Evolutionary conservation across 2,888 invertebrate genomes (phyloP), one percentile per base, ranked within the genome.

Genomic region (Drosophila testacea): DNA sequence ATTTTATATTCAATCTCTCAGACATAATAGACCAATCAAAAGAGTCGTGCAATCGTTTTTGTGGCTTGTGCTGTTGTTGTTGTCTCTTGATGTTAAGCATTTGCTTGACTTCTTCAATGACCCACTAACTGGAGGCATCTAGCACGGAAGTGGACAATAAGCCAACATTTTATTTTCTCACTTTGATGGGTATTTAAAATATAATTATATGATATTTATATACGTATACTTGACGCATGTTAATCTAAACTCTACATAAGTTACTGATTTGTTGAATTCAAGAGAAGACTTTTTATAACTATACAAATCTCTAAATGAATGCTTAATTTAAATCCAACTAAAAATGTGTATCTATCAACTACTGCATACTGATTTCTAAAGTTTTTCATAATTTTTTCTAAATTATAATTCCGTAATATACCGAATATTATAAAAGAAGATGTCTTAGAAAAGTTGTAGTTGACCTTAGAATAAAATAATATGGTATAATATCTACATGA

Each of bases 21-120:
- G 51, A 75, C 75, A 75, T 63, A 75, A 75, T 75, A 75, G 76
- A 61, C 74, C 67, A 75, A 75, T 75, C 75, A 71, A 71, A 57
- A 46, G 44, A 67, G 52, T 76, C 75, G 74, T 75, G 76, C 71
- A 28, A 52, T 32, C 22, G 44, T 52, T 34, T 39, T 28, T 60
- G 39, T 57, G 22, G 51, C 30, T 52, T 50, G 28, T 51, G 1
- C 9, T 34, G 10, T 44, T 56, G 44, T 11, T 27, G 55, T 50
- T 50, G 59, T 46, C 6, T 52, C 36, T 57, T 38, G 13, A 28
- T 63, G 56, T 57, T 46, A 36, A 27, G 36, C 66, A 59, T 66
- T 61, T 51, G 38, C 30, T 46, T 51, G 57, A 59, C 64, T 73
- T 65, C 68, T 68, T 64, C 83, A 83, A 83, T 80, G 80, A 80